Evolutionary conservation across 2,888 invertebrate species (phyloP), one percentile per base, ranked within the genome.

Genomic region (Laothoe populi): DNA sequence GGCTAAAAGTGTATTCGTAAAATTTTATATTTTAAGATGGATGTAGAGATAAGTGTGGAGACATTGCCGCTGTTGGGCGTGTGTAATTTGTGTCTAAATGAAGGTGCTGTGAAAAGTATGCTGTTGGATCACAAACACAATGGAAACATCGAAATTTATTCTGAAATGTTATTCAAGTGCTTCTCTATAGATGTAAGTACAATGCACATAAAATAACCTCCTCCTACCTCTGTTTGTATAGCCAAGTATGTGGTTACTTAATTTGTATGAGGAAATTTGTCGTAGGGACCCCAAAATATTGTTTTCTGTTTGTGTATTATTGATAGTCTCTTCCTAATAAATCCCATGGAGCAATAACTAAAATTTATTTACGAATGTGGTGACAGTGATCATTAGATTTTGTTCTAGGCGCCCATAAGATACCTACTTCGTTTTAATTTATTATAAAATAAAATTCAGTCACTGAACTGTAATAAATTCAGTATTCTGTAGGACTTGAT

Each of bases 71-170:
- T 89, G 60, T 70, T 89, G 42, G 92, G 92, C 53, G 75, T 84
- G 48, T 92, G 92, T 68, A 91, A 85, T 79, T 83, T 92, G 67
- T 92, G 92, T 75, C 67, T 90, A 38, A 83, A 79, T 44, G 86
- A 88, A 69, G 90, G 90, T 16, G 81, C 83, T 23, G 90, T 90
- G 7, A 84, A 86, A 65, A 92, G 88, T 84, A 90, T 92, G 89
- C 68, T 92, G 42, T 62, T 84, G 13, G 76, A 73, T 1, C 73
- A 85, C 63, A 73, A 73, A 67, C 71, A 78, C 67, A 77, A 80
- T 67, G 85, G 81, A 42, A 75, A 65, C 35, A 64, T 71, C 0
- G 87, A 86, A 72, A 74, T 82, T 4, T 91, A 87, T 64, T 70
- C 82, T 0, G 86, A 90, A 66, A 88, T 90, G 84, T 67, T 92